Evolutionary conservation across 2,797 vertebrate genomes (phyloP), one percentile per base, ranked within the genome.

Genomic region (Enteromius argenteus): DNA sequence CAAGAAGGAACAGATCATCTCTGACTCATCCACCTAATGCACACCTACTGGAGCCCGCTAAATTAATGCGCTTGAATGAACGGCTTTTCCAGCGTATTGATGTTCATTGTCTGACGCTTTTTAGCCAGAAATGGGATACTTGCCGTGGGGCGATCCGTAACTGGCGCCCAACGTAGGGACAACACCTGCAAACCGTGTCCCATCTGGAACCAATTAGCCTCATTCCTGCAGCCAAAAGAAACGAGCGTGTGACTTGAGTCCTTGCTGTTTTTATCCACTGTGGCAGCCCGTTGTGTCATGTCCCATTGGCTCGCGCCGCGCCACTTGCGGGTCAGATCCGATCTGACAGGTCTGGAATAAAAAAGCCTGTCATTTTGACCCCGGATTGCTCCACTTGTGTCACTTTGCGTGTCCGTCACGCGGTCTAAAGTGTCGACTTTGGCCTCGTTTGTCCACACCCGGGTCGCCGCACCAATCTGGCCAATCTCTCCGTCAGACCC

Each of bases 281-380:
- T 79, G 85, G 87, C 81, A 60, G 85, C 87, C 87, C 87, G 83
- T 49, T 37, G 80, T 85, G 88, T 91, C 88, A 88, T 62, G 53
- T 90, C 83, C 60, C 87, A 84, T 91, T 86, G 82, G 71, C 67
- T 85, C 84, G 9, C 11, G 21, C 64, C 87, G 82, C 66, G 23
- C 66, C 90, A 67, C 75, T 74, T 79, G 85, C 86, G 49, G 84
- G 87, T 81, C 88, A 81, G 79, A 84, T 84, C 69, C 14, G 87
- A 90, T 66, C 75, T 87, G 90, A 88, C 85, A 84, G 88, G 88
- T 73, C 89, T 87, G 71, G 83, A 87, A 93, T 91, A 90, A 91
- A 90, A 78, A 82, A 80, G 11, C 88, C 79, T 77, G 86, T 88
- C 90, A 68, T 74, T 82, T 49, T 67, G 56, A 64, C 49, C 78